Percentiles rank a stretch among this genome's conserved stretches.
Evolutionary conservation across 2,113 vertebrate genomes (phyloP).

Genomic region (Mormoops blainvillei): DNA sequence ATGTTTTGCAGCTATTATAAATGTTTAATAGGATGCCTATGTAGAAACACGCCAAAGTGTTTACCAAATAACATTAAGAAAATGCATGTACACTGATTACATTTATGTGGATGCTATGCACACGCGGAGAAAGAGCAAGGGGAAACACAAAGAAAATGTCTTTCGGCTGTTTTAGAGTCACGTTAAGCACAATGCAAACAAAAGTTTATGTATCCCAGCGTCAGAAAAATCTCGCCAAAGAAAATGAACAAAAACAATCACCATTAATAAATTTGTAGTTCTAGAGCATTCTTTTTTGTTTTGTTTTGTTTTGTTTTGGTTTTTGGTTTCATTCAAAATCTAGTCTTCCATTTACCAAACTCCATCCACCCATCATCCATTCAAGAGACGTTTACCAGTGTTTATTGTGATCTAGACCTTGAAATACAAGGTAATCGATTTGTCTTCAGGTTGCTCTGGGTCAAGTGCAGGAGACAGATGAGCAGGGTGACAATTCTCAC

Average conservation of each 20-base stretch:
- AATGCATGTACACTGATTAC: neutral
- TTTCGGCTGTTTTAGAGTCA: neutral
- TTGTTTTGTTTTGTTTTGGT: neutral
- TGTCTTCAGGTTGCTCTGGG: neutral
- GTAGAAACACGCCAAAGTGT: neutral
- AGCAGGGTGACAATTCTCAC: neutral
- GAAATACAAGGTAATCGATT: neutral
- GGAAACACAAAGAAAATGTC: neutral
- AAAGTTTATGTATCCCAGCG: neutral
- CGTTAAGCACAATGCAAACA: neutral
- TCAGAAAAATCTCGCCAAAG: neutral
- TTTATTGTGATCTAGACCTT: neutral
- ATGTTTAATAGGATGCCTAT: neutral
- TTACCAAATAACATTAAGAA: conserved; percentile 52
- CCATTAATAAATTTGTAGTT: neutral
- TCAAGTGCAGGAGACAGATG: neutral
- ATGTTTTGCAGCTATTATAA: neutral
- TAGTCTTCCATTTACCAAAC: neutral
- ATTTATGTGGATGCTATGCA: conserved; percentile 26
- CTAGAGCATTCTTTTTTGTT: neutral
- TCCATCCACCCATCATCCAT: neutral
- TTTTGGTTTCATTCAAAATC: neutral
- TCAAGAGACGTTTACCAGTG: neutral
- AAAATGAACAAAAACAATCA: conserved; percentile 26
- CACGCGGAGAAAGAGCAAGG: neutral